phyloP scores from a whole-genome alignment of 2,113 vertebrate genomes.

The Mustelus asterias region DNA sequence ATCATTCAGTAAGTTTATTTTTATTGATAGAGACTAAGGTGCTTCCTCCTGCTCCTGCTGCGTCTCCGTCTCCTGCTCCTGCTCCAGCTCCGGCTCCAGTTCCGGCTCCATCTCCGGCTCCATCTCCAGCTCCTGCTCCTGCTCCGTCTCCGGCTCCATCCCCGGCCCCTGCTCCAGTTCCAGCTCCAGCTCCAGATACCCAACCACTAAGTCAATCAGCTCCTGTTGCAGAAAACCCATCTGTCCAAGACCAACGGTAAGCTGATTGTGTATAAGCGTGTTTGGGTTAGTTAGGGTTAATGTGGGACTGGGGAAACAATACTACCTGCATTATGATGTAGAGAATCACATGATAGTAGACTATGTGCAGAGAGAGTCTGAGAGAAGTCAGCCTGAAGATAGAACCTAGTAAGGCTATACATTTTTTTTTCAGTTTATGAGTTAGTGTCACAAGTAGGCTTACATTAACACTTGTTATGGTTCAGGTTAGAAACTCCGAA shows the following conservation, averaged over 20 bases:
- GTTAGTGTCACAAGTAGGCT: too few relatives aligned
- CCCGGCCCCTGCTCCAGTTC: background rate
- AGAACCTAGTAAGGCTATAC: too few relatives aligned
- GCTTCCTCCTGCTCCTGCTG: background rate
- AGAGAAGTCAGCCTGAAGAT: too few relatives aligned
- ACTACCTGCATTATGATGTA: too few relatives aligned
- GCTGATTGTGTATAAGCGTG: background rate
- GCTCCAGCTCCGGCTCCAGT: background rate
- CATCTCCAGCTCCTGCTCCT: background rate
- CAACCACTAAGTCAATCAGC: background rate
- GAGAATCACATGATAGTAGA: too few relatives aligned
- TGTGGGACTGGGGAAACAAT: too few relatives aligned
- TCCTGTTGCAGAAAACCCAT: background rate
- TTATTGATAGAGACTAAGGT: background rate
- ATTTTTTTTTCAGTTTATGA: too few relatives aligned
- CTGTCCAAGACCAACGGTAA: background rate
- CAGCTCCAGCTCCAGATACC: background rate
- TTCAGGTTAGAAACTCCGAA: too few relatives aligned
- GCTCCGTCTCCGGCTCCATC: slow-evolving; percentile 3
- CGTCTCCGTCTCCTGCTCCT: background rate
- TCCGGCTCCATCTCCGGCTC: background rate
- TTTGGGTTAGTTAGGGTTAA: too few relatives aligned
- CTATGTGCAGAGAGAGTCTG: too few relatives aligned
- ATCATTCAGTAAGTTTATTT: background rate
- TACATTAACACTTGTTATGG: too few relatives aligned